Evolutionary conservation across 2,888 invertebrate genomes (phyloP), one percentile per base, ranked within the genome.

Genomic region (Oscheius sp.): DNA sequence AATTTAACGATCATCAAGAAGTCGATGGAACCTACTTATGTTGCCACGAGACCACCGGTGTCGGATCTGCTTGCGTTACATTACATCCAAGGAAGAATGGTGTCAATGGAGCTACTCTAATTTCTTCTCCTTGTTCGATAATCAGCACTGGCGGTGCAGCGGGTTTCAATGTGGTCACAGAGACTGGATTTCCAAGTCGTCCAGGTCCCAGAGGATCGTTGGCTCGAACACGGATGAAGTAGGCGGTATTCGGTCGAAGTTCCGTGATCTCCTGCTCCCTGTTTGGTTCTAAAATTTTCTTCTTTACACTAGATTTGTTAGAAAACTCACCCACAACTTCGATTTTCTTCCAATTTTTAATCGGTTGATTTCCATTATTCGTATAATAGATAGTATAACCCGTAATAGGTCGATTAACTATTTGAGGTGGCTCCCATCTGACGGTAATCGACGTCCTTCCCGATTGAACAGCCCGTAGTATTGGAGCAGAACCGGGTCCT

Each of bases 371-470:
- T n/a, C 73, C 75, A 56, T 84, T 83, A 50, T 74, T 83, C 0
- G 85, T 85, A 74, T 84, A 84, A 68, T 85, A 85, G 45, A 84
- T 64, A n/a, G 85, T 81, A 71, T 85, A 85, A 20, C 74, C 72
- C 14, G 85, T 83, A 57, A 85, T 77, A 28, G 85, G 85, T 26
- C 85, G 72, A 69, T 84, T 85, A 38, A 82, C 74, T 26, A 81
- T 75, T 51, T 75, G 70, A 20, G 85, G 85, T 41, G 82, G 82
- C 30, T 82, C 80, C 85, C 85, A 85, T 30, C 77, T 67, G 30
- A 82, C 74, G 6, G 57, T 67, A 22, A 81, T 45, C 1, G 73
- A 68, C 12, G 77, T 76, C 50, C 78, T 51, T 51, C 80, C 85
- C 6, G 80, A 72, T 22, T 78, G 72, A 12, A 82, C 78, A 30